These are phyloP conservation scores for Gobionotothen gibberifrons DNA, from an alignment of 2,797 vertebrate genomes.

Conservation along the genomic window DNA sequence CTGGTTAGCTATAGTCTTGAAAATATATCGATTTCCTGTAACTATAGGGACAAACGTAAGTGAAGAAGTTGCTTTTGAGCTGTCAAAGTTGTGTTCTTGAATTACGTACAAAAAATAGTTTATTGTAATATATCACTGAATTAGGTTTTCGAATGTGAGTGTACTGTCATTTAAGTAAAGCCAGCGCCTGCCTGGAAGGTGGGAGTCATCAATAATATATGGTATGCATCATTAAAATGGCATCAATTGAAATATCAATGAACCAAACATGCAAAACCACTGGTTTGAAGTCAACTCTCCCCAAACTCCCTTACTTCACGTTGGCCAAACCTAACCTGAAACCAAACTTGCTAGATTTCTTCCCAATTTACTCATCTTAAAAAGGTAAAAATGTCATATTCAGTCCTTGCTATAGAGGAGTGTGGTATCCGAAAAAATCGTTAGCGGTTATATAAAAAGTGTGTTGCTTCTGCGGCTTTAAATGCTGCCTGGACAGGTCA, in stretches of 20 bases:
- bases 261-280: slow-evolving; percentile 39
- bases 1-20: not conserved
- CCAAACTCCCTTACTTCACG: slow-evolving; percentile 3
- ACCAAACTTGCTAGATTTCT: slow-evolving; percentile 9
- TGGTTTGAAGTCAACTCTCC: slow-evolving; percentile 12
- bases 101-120: not conserved
- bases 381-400: slow-evolving; percentile 9
- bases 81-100: not conserved
- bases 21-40: not conserved
- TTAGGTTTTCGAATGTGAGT: no score
- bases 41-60: not conserved
- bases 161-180: not conserved
- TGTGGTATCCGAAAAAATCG: slow-evolving; percentile 20
- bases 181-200: not conserved
- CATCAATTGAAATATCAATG: not conserved
- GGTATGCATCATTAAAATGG: not conserved
- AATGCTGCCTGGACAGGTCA: slow-evolving; percentile 55
- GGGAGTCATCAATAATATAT: not conserved
- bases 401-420: slow-evolving; percentile 1
- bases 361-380: slow-evolving; percentile 14
- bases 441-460: slow-evolving; percentile 41
- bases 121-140: not conserved
- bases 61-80: not conserved
- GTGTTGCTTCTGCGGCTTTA: slow-evolving; percentile 20
- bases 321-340: slow-evolving; percentile 20